Percentiles rank a stretch among this genome's conserved stretches.
Evolutionary conservation across 2,113 vertebrate species (phyloP).

Genomic region (Apistogramma diplotaenia): DNA sequence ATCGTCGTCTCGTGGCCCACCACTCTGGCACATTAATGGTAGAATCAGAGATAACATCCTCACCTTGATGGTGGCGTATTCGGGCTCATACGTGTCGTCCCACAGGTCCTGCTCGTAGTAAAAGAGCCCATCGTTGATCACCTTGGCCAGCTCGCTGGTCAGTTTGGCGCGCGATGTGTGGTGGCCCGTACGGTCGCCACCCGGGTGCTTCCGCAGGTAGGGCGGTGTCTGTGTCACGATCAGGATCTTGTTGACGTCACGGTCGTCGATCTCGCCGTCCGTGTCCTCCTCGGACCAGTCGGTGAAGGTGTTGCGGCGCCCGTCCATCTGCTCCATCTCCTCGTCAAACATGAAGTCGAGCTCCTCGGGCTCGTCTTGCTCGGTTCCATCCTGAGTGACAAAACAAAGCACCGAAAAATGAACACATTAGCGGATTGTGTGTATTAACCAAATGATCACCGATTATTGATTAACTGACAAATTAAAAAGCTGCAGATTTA

Average conservation of each 20-base stretch:
- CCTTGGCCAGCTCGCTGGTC: conserved; percentile 89
- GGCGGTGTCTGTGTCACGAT: conserved; percentile 97
- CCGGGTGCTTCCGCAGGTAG: conserved; percentile 93
- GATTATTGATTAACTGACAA: not conserved
- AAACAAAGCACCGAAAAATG: not conserved
- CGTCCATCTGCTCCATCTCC: conserved; percentile 98
- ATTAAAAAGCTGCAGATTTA: not conserved
- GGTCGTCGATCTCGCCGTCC: conserved; percentile 93
- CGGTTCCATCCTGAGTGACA: conserved; percentile 66
- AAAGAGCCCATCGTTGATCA: conserved; percentile 96
- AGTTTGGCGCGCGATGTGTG: conserved; percentile 94
- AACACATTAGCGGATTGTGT: not conserved
- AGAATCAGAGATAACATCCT: conserved; percentile 32
- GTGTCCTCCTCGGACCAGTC: conserved; percentile 98
- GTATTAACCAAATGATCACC: not conserved
- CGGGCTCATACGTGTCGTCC: conserved; percentile 93
- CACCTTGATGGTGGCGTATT: conserved; percentile 99
- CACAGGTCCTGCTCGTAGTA: conserved; percentile 98
- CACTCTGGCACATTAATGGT: not conserved
- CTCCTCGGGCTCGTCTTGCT: conserved; percentile 94
- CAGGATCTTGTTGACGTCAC: conserved; percentile 97
- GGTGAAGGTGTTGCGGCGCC: conserved; percentile 95
- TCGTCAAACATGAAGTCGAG: conserved; percentile 98
- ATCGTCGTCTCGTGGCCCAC: not conserved
- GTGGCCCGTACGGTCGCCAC: conserved; percentile 93